Conservation (phyloP, 2,113 vertebrate species). For the Entelurus aequoreus region DNA sequence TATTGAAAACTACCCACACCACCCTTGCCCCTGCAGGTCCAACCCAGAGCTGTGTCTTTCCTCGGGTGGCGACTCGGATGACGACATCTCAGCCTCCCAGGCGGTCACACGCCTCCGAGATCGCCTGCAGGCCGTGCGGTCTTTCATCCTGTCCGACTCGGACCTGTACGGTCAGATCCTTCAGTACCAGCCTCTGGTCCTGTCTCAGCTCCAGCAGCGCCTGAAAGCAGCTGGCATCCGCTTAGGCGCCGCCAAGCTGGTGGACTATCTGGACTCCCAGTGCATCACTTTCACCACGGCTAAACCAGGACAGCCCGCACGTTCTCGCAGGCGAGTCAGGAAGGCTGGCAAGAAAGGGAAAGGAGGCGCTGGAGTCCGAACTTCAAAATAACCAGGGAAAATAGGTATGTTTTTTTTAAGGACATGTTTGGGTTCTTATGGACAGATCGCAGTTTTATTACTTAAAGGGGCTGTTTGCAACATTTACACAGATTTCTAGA, state of each 20-base stretch:
- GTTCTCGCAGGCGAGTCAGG: constrained; percentile 47
- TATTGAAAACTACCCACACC: too few relatives aligned
- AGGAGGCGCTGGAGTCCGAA: neutral
- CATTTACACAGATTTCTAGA: too few relatives aligned
- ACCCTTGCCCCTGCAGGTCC: constrained; percentile 42
- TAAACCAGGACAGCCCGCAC: constrained; percentile 65
- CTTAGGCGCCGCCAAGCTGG: constrained; percentile 76
- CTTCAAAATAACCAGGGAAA: constrained; percentile 6
- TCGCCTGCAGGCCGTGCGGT: constrained; percentile 70
- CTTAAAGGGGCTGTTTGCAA: too few relatives aligned
- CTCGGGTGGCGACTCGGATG: constrained; percentile 70
- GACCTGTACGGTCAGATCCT: constrained; percentile 78
- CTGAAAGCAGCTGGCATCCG: constrained; percentile 80
- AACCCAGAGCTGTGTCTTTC: constrained; percentile 71
- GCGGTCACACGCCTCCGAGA: constrained; percentile 60
- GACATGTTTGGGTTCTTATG: neutral
- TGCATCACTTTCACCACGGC: constrained; percentile 89
- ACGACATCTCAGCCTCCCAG: constrained; percentile 76
- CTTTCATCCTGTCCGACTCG: constrained; percentile 76
- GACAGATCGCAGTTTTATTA: neutral
- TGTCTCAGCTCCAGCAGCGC: constrained; percentile 76
- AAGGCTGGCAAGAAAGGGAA: constrained; percentile 3
- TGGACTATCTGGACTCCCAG: constrained; percentile 87
- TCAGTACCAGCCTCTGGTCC: constrained; percentile 84
- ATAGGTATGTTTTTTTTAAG: neutral